These are phyloP conservation scores for Bubalus kerabau DNA, from an alignment of 2,113 vertebrate genomes.

Conservation along the genomic window DNA sequence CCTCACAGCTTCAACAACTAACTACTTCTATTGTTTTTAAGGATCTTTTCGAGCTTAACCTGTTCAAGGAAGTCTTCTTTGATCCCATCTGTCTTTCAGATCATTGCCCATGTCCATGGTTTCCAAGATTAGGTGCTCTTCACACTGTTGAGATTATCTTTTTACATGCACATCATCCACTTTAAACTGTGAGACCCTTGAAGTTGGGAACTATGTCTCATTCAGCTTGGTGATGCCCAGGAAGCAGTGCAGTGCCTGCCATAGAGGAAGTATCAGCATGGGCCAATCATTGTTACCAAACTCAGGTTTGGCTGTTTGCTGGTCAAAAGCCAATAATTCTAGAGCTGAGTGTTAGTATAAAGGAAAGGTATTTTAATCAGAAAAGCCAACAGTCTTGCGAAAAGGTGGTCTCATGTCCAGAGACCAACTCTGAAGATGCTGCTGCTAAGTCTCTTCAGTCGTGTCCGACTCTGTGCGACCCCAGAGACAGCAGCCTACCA, in stretches of 20 bases:
- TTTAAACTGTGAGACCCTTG: neutral
- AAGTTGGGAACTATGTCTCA: neutral
- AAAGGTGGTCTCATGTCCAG: neutral
- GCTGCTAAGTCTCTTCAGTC: too few relatives aligned
- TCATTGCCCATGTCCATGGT: fast-evolving
- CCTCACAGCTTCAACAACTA: neutral
- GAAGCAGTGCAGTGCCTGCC: neutral
- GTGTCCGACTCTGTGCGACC: too few relatives aligned
- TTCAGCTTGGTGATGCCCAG: neutral
- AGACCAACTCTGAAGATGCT: neutral
- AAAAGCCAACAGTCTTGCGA: neutral
- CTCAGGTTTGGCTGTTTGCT: neutral
- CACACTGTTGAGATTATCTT: neutral
- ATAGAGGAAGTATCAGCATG: too few relatives aligned
- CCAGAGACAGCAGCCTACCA: too few relatives aligned
- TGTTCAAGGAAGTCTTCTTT: neutral
- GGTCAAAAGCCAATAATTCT: neutral
- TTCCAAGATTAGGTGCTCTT: neutral
- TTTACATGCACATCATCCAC: neutral
- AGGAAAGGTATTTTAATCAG: neutral
- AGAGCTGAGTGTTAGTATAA: neutral
- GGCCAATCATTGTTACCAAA: neutral
- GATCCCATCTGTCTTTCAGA: neutral
- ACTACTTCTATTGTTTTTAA: neutral
- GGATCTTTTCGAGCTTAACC: neutral